These are phyloP conservation scores for Synanthedon vespiformis DNA, from an alignment of 2,888 invertebrate genomes.

Conservation along the genomic window DNA sequence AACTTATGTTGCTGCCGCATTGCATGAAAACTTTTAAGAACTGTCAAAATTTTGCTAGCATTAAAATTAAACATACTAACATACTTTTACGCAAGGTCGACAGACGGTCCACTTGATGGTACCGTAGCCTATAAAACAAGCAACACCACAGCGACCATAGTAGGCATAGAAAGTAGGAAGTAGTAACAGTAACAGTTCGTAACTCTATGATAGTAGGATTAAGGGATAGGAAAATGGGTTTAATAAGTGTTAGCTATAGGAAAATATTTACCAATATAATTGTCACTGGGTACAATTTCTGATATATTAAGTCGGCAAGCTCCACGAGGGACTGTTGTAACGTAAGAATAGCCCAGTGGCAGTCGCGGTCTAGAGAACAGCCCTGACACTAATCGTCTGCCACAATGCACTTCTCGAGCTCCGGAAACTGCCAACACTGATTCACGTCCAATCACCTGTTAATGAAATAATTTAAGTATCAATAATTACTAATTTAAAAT, in stretches of 20 bases:
- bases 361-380: conserved; percentile 86
- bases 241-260: background rate
- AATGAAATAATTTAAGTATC: background rate
- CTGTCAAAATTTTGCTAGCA: background rate
- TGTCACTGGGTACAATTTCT: conserved; percentile 83
- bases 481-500: no score
- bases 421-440: conserved; percentile 79
- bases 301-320: conserved; percentile 90
- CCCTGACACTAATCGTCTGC: conserved; percentile 81
- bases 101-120: no score
- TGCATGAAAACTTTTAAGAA: no score
- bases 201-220: no score
- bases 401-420: conserved; percentile 56
- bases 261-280: conserved; percentile 80
- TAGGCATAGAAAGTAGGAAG: no score
- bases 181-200: no score
- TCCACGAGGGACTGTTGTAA: conserved; percentile 86
- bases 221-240: no score
- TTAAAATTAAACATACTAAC: background rate
- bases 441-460: conserved; percentile 87
- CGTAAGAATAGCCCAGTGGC: conserved; percentile 85
- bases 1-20: no score
- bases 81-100: no score
- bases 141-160: no score
- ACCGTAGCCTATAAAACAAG: no score